A percentile compares a stretch with the other conserved stretches of the same genome.
Evolutionary conservation across 1,140 invertebrate genomes (phyloP).

Genomic region (Drosophila trapezifrons): DNA sequence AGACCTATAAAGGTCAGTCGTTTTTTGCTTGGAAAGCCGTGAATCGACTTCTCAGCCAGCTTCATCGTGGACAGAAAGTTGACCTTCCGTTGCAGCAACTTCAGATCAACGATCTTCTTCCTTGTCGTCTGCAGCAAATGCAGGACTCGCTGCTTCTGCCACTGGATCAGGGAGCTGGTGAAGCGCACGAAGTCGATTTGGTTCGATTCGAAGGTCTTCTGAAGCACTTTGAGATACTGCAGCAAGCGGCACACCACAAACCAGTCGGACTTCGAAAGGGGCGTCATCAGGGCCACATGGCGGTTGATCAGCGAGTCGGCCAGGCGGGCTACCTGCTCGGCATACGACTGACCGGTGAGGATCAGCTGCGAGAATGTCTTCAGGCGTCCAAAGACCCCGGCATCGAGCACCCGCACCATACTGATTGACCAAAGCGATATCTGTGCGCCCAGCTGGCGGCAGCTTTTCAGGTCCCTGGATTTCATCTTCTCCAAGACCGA

Average conservation of each 20-base stretch:
- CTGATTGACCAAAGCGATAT: slow-evolving; percentile 59
- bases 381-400: slow-evolving; percentile 50
- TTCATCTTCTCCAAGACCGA: slow-evolving; percentile 48
- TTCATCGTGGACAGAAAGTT: slow-evolving; percentile 56
- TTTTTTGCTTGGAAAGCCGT: slow-evolving; percentile 39
- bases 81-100: slow-evolving; percentile 58
- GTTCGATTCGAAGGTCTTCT: slow-evolving; percentile 65
- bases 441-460: slow-evolving; percentile 60
- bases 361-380: slow-evolving; percentile 57
- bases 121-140: slow-evolving; percentile 82
- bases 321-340: slow-evolving; percentile 34
- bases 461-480: slow-evolving; percentile 34
- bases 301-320: slow-evolving; percentile 57
- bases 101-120: slow-evolving; percentile 85
- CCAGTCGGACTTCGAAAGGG: slow-evolving; percentile 36
- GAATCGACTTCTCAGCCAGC: slow-evolving; percentile 54
- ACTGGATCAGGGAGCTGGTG: slow-evolving; percentile 52
- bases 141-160: slow-evolving; percentile 66
- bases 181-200: slow-evolving; percentile 49
- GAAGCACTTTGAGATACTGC: slow-evolving; percentile 59
- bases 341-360: slow-evolving; percentile 48
- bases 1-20: slow-evolving; percentile 55
- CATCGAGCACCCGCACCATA: slow-evolving; percentile 36
- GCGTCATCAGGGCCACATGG: slow-evolving; percentile 34
- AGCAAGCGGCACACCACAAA: slow-evolving; percentile 53